Evolutionary conservation across 2,797 vertebrate species (phyloP).

Genomic region (Chromis chromis): DNA sequence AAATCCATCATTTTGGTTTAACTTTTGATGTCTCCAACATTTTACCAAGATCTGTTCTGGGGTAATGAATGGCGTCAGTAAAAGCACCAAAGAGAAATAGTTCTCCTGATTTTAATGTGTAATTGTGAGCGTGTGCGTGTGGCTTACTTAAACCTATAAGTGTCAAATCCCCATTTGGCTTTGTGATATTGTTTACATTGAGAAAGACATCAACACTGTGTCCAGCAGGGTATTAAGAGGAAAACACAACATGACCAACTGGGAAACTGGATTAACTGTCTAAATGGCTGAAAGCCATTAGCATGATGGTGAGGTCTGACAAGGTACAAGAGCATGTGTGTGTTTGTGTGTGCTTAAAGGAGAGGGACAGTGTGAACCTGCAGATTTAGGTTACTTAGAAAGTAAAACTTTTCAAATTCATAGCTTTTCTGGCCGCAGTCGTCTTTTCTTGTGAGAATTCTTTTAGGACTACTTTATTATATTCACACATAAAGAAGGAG

Average conservation of each 20-base stretch:
- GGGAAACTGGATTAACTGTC: slow-evolving; percentile 62
- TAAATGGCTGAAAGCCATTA: slow-evolving; percentile 66
- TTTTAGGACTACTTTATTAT: not conserved
- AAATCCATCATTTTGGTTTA: not conserved
- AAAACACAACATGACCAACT: slow-evolving; percentile 45
- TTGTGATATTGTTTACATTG: slow-evolving; percentile 55
- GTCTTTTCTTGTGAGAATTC: not conserved
- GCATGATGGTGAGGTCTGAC: slow-evolving; percentile 20
- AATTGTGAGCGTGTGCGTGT: not conserved
- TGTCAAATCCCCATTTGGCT: slow-evolving; percentile 45
- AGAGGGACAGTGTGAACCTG: not conserved
- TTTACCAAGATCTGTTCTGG: not conserved
- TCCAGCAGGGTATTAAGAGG: slow-evolving; percentile 43
- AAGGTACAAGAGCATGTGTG: slow-evolving; percentile 28
- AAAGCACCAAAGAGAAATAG: not conserved
- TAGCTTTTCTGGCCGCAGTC: too few species aligned
- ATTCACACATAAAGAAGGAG: not conserved
- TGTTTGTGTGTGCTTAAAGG: slow-evolving; percentile 17
- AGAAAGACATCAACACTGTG: slow-evolving; percentile 59
- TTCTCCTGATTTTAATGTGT: not conserved
- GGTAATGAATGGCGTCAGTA: too few species aligned
- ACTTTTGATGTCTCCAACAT: not conserved
- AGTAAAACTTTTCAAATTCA: too few species aligned
- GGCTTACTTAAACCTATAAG: slow-evolving; percentile 11
- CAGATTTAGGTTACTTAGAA: not conserved